Conservation (phyloP, 2,113 vertebrate species). For the Athene noctua region DNA sequence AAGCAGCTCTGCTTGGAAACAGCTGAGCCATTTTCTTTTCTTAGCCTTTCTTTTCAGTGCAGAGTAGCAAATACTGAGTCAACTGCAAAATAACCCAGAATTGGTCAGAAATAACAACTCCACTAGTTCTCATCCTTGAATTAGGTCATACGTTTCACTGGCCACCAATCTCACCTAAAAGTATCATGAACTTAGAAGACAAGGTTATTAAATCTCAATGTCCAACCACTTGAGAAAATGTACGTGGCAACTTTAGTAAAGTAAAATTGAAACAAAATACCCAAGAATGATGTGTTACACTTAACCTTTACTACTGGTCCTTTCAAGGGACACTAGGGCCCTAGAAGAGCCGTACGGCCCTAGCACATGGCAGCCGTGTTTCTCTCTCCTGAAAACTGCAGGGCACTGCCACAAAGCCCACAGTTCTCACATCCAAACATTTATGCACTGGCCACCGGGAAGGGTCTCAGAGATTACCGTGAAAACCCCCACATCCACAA, state of each 20-base stretch:
- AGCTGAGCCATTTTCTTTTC: background rate
- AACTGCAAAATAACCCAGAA: background rate
- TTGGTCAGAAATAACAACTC: background rate
- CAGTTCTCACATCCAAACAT: background rate
- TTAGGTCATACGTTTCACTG: background rate
- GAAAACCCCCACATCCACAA: background rate
- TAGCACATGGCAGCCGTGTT: accelerated
- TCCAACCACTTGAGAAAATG: background rate
- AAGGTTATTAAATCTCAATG: background rate
- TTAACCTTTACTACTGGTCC: background rate
- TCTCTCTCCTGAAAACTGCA: background rate
- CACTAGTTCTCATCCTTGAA: background rate
- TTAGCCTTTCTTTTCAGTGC: background rate
- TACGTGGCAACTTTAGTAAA: background rate
- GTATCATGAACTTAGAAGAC: background rate
- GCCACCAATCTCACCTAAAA: background rate
- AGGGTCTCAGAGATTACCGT: background rate
- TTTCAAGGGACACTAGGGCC: background rate
- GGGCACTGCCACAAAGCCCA: background rate
- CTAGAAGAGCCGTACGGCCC: accelerated
- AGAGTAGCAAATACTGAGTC: background rate
- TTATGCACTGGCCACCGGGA: too few species aligned
- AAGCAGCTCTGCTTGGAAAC: background rate
- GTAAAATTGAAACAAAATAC: background rate
- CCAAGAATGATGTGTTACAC: background rate